phyloP scores from a whole-genome alignment of 1,140 invertebrate species.

The Pogonognathellus flavescens region DNA sequence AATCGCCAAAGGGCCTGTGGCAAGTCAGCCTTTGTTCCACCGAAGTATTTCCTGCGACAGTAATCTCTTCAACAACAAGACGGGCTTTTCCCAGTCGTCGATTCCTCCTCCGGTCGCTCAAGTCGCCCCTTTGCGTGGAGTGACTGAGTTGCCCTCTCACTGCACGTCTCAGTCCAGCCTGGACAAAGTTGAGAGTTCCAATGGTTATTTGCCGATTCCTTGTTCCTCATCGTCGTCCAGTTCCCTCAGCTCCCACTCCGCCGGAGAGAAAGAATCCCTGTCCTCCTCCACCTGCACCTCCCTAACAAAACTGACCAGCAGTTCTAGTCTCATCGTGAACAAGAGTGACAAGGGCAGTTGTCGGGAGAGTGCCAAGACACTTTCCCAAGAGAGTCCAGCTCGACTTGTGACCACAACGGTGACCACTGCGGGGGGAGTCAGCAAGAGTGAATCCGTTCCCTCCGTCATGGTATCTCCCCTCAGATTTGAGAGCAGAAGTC shows the following conservation, averaged over 20 bases:
- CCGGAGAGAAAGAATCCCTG: not conserved
- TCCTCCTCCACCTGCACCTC: not conserved
- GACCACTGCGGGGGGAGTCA: not conserved
- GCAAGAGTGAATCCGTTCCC: not conserved
- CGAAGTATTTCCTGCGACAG: conserved; percentile 63
- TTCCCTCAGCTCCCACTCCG: conserved; percentile 26
- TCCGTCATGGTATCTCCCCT: conserved; percentile 56
- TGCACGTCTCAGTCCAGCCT: conserved; percentile 18
- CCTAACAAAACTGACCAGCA: conserved; percentile 27
- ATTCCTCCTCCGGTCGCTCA: conserved; percentile 65
- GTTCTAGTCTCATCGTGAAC: conserved; percentile 38
- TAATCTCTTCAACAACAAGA: conserved; percentile 67
- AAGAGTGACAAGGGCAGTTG: conserved; percentile 21
- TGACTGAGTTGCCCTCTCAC: not conserved
- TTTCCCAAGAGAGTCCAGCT: conserved; percentile 10
- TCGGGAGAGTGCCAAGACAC: not conserved
- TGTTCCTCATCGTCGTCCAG: conserved; percentile 40
- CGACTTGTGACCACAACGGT: conserved; percentile 12
- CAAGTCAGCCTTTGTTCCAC: conserved; percentile 62
- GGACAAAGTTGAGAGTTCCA: conserved; percentile 5
- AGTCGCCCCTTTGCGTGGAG: conserved; percentile 64
- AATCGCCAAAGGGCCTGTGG: conserved; percentile 65
- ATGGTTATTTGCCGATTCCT: conserved; percentile 6
- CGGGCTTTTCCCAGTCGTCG: conserved; percentile 61
- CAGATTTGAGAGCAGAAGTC: conserved; percentile 26